Base-by-base conservation (phyloP, 2,113 vertebrate species). In the Malurus elegans region DNA sequence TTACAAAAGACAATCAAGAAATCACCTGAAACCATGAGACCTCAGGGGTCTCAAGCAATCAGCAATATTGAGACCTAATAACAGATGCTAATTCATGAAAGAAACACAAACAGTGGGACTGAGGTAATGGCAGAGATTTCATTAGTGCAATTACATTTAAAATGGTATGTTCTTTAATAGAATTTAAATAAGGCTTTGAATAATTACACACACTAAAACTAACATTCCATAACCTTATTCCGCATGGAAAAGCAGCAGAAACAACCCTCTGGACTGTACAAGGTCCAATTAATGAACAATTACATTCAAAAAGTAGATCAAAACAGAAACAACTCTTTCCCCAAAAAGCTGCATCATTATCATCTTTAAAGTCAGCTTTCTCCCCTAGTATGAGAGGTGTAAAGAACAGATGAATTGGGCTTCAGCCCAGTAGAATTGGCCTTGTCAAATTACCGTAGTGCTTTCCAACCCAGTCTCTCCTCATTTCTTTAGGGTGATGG, bases 151-250 rank as follows among this genome's bases (percentile, higher is more conserved):
- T 97, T 97, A 98, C 97, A 98, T 97, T 96, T 91, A 97, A 95
- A 96, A 98, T 95, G 97, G 97, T 97, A 97, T 96, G 96, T 96
- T 98, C 96, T 97, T 98, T 98, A 97, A 98, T 90, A 97, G 96
- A 96, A 95, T 98, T 98, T 98, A 98, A 98, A 98, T 97, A 98
- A 98, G 97, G 98, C 98, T 98, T 98, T 97, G 96, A 98, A 98
- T 98, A 97, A 98, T 98, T 96, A 98, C 95, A 97, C 93, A 94
- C 89, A 50, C 97, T 97, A 97, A 97, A 97, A 96, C 96, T 97
- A 98, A 97, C 95, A 97, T 98, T 97, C 97, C 94, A 92, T 97
- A 97, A 98, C 82, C 95, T 96, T 96, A 97, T 93, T 97, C 95
- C 78, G 11, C 96, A 91, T 78, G 96, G 96, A 97, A 97, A 96